Evolutionary conservation across 2,797 vertebrate species (phyloP), one percentile per base, ranked within the genome.

Genomic region (Okamejei kenojei): DNA sequence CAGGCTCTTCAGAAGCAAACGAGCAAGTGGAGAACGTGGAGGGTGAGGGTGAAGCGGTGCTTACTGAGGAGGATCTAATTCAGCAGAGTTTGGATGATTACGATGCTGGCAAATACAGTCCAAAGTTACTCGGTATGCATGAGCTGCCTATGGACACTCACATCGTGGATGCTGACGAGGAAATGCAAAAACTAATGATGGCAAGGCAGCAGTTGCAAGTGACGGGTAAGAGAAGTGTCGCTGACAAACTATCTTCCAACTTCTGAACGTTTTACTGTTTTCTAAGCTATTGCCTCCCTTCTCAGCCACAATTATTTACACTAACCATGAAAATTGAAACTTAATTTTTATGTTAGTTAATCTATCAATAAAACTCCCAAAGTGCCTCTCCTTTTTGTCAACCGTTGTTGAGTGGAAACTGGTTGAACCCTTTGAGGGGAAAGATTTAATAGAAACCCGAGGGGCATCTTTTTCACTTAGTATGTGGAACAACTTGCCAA

Each of bases 31-130:
- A 54, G 0, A 96, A 96, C 63, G 93, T 93, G 0, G 98, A 97
- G 71, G 96, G 93, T 0, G 96, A 97, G 84, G 94, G 81, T 0
- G 96, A 96, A 94, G 97, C 98, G 0, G 98, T 99, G 94, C 95
- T 99, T 94, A 98, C 99, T 0, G 99, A 99, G 95, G 98, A 99
- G 95, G 99, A 99, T 95, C 96, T 99, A 94, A 99, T 99, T 94
- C 98, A 98, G 95, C 99, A 99, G 96, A 99, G 98, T 95, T 96
- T 99, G 95, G 98, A 98, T 0, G 99, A 99, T 94, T 99, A 99
- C 0, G 98, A 99, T 0, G 97, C 98, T 0, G 98, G 98, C 0
- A 97, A 97, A 93, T 99, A 99, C 97, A 99, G 98, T 93, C 99
- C 99, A 0, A 93, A 96, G 0, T 96, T 99, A 94, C 97, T 99